Base-by-base conservation (phyloP, 2,888 invertebrate genomes). In the Dasypolia templi region DNA sequence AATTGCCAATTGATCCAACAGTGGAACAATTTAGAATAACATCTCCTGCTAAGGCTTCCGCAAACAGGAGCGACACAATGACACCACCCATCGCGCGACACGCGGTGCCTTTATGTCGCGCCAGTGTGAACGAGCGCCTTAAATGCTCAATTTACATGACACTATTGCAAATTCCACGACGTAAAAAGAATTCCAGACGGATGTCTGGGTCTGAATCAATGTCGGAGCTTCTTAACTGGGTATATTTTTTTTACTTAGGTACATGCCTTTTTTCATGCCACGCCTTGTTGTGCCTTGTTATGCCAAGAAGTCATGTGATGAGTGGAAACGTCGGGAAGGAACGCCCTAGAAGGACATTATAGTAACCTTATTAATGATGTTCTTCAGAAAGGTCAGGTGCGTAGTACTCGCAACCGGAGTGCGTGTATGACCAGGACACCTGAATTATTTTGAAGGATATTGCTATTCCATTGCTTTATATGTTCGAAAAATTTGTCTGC, bases 131-230 rank as follows among this genome's bases (percentile, higher is more conserved):
- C 66, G 17, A 3, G 62, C 46, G 29, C 42, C 46, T 66, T 12
- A 44, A 26, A 65, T 12, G 22, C 61, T 66, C 64, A 68, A 68
- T 68, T 66, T 68, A 19, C 63, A 78, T 61, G 32, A 29, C 53
- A 39, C 44, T 22, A 68, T 70, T 75, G 32, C 61, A 66, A 76
- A 76, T 81, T 81, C 76, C 76, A 44, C 17, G 26, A 58, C 64
- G 26, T 65, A 58, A 35, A 49, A 70, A 19, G n/a, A 26, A 75
- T 70, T 59, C 56, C 44, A 66, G 81, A 67, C 74, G 19, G 46
- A 42, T 29, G 65, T 76, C 68, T 68, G 58, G 39, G 56, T 62
- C 49, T 82, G 65, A 62, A 71, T 65, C 3, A 58, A 29, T 79
- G 64, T 35, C 55, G 56, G 56, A 12, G 44, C 53, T 59, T 12